Percentiles rank a stretch among this genome's conserved stretches.
Evolutionary conservation across 64 coral and sea anemone species (phyloP).

Genomic region (Exaiptasia diaphana): DNA sequence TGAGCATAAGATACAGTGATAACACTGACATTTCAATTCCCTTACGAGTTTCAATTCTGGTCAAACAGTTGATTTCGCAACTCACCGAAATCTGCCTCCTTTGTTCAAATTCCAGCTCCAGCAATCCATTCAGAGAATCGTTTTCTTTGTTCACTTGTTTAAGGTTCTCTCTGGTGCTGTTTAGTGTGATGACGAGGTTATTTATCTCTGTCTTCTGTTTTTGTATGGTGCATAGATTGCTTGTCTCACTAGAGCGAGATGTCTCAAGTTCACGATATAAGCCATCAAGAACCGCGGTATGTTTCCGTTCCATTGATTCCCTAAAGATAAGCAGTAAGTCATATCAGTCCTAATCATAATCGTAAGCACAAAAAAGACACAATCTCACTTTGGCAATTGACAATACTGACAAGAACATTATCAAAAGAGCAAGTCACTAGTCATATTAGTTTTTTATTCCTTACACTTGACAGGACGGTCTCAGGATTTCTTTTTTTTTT

Average conservation of each 20-base stretch:
- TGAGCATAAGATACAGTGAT: too few relatives aligned
- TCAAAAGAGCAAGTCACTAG: too few relatives aligned
- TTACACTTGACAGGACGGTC: too few relatives aligned
- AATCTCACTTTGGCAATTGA: too few relatives aligned
- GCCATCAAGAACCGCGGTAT: not conserved
- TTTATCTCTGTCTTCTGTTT: not conserved
- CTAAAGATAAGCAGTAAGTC: not conserved
- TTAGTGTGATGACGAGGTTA: not conserved
- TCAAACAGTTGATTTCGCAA: too few relatives aligned
- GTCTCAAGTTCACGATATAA: not conserved
- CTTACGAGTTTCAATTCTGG: too few relatives aligned
- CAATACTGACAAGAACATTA: too few relatives aligned
- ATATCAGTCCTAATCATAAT: too few relatives aligned
- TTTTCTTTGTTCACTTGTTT: not conserved
- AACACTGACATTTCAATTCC: too few relatives aligned
- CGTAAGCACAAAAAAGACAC: too few relatives aligned
- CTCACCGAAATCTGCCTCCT: not conserved
- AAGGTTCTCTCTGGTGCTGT: not conserved
- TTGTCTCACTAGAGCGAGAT: not conserved
- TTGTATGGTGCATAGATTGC: not conserved
- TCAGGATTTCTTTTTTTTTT: too few relatives aligned
- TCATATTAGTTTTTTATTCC: too few relatives aligned
- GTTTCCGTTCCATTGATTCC: not conserved
- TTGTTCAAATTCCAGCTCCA: not conserved
- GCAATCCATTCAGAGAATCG: not conserved